Evolutionary conservation across 2,888 invertebrate genomes (phyloP).

Genomic region (Melipona beecheii): DNA sequence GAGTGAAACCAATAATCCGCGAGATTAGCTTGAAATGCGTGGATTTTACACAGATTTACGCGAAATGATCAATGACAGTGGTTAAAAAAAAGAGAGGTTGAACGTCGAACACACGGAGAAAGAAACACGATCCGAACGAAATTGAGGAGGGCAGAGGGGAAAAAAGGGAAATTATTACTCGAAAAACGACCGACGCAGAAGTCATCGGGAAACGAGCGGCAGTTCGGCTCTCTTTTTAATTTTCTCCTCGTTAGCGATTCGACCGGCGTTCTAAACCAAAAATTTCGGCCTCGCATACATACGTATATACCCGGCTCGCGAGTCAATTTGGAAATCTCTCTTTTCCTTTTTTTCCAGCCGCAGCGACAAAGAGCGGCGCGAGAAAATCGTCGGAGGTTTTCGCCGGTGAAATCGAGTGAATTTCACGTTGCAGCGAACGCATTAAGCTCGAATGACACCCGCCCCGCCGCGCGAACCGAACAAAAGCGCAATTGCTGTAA

Average conservation of each 20-base stretch:
- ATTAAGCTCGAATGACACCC: conserved; percentile 30
- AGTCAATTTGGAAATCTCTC: not conserved
- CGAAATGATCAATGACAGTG: too few species aligned
- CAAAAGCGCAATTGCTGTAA: conserved; percentile 25
- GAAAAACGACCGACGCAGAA: not conserved
- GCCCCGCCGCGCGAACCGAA: not conserved
- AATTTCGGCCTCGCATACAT: not conserved
- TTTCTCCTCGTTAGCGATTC: not conserved
- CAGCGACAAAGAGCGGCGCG: too few species aligned
- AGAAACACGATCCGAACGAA: too few species aligned
- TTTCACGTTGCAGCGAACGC: conserved; percentile 22
- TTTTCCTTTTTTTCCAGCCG: not conserved
- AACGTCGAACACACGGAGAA: too few species aligned
- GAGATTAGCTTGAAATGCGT: too few species aligned
- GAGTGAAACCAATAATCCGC: too few species aligned
- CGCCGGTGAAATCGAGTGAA: conserved; percentile 36
- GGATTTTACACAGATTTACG: too few species aligned
- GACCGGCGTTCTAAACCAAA: not conserved
- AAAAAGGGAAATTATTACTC: not conserved
- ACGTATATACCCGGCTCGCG: not conserved
- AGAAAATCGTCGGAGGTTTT: conserved; percentile 7
- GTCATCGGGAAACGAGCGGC: not conserved
- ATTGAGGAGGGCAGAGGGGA: too few species aligned
- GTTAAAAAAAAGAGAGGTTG: too few species aligned
- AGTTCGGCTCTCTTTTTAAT: not conserved